Conservation (phyloP, 2,888 invertebrate species). For the Drosophila helvetica region DNA sequence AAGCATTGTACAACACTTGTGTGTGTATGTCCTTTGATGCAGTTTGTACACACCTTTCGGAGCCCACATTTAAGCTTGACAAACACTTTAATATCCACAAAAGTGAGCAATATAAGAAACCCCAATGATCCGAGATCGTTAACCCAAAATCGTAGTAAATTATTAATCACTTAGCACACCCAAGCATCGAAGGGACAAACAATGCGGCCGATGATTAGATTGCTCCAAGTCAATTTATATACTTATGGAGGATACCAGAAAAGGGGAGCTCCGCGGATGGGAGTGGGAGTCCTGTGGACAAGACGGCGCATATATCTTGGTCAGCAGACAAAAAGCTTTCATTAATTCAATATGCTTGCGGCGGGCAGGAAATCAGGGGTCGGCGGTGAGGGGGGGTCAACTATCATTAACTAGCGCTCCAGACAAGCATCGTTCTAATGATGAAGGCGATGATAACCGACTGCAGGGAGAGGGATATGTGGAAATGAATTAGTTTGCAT, state of each 20-base stretch:
- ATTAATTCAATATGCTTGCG: conserved; percentile 62
- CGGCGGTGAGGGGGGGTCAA: conserved; percentile 38
- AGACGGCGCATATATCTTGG: conserved; percentile 29
- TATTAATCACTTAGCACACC: conserved; percentile 42
- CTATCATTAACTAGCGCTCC: conserved; percentile 49
- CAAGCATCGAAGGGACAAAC: conserved; percentile 18
- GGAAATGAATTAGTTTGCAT: conserved; percentile 77
- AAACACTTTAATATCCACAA: neutral
- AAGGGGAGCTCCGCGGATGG: neutral
- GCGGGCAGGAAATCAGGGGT: neutral
- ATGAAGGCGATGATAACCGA: conserved; percentile 41
- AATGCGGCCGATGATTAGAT: conserved; percentile 35
- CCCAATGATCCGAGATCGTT: conserved; percentile 7
- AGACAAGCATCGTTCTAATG: conserved; percentile 58
- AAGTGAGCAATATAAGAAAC: neutral
- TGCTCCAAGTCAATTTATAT: conserved; percentile 40
- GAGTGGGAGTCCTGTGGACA: conserved; percentile 1
- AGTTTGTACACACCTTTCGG: too few species aligned
- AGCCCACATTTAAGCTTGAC: too few species aligned
- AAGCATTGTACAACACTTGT: too few species aligned
- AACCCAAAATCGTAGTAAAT: conserved; percentile 15
- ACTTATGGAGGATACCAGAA: conserved; percentile 1
- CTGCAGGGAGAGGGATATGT: conserved; percentile 39
- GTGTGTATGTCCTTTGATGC: too few species aligned
- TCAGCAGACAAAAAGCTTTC: conserved; percentile 51